These are phyloP conservation scores for Penaeus chinensis DNA, from an alignment of 1,140 invertebrate genomes.

Conservation along the genomic window DNA sequence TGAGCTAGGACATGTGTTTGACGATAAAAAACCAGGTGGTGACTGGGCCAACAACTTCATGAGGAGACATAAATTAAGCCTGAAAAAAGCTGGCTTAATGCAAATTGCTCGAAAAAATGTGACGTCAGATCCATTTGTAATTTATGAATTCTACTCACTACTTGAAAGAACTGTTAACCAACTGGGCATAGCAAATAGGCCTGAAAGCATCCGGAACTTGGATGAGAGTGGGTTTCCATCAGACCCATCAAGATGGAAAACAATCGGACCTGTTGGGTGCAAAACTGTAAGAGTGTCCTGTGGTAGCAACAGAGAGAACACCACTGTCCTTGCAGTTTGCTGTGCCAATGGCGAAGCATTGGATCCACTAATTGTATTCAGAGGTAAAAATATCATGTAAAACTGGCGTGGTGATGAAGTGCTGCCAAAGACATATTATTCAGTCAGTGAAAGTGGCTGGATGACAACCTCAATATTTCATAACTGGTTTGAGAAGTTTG, in stretches of 20 bases:
- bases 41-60: conserved; percentile 37
- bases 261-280: conserved; percentile 30
- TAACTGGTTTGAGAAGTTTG: conserved; percentile 15
- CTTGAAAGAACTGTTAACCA: background rate
- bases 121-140: conserved; percentile 30
- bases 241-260: conserved; percentile 9
- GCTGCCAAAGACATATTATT: conserved; percentile 14
- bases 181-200: conserved; percentile 33
- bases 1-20: conserved; percentile 3
- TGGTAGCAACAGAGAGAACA: conserved; percentile 23
- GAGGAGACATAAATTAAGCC: conserved; percentile 2
- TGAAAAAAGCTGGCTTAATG: conserved; percentile 39
- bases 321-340: conserved; percentile 25
- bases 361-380: conserved; percentile 45
- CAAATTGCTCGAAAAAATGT: conserved; percentile 42
- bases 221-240: conserved; percentile 40
- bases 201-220: conserved; percentile 36
- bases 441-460: conserved; percentile 29
- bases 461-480: conserved; percentile 27
- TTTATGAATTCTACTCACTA: conserved; percentile 11
- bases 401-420: conserved; percentile 15
- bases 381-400: conserved; percentile 10
- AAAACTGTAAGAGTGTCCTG: conserved; percentile 19
- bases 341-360: conserved; percentile 42
- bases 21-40: conserved; percentile 9